phyloP scores from a whole-genome alignment of 2,113 vertebrate species.

The Zingel zingel region DNA sequence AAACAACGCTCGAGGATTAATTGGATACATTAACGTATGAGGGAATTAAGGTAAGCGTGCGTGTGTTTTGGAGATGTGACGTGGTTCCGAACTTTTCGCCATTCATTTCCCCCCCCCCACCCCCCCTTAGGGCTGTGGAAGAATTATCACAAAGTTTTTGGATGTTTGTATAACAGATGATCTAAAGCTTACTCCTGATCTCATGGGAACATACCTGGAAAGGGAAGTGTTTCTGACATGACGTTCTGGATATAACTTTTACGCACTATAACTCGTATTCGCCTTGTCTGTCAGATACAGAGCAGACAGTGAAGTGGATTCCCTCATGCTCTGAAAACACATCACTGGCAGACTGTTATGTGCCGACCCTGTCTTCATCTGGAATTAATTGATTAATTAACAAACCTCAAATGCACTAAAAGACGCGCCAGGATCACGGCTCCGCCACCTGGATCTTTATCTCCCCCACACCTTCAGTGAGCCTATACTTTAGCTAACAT shows the following conservation, averaged over 20 bases:
- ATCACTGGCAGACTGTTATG: conserved; percentile 13
- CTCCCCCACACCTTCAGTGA: conserved; percentile 1
- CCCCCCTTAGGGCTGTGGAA: background rate
- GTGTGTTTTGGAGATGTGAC: conserved; percentile 34
- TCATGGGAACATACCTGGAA: conserved; percentile 19
- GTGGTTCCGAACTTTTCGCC: conserved; percentile 16
- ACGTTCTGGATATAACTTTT: conserved; percentile 49
- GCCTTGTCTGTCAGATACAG: background rate
- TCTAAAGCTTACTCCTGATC: background rate
- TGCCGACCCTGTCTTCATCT: conserved; percentile 31
- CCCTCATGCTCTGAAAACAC: conserved; percentile 45
- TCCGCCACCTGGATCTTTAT: conserved; percentile 39
- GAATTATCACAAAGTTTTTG: background rate
- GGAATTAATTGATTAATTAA: conserved; percentile 53
- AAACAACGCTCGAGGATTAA: conserved; percentile 12
- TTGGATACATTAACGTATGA: background rate
- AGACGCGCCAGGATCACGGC: conserved; percentile 41
- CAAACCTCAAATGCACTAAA: conserved; percentile 58
- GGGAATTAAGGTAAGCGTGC: background rate
- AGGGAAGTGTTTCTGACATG: conserved; percentile 41
- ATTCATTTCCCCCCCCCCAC: background rate
- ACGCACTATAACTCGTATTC: background rate
- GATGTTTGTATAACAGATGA: conserved; percentile 18
- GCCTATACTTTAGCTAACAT: background rate
- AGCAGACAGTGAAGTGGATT: conserved; percentile 11